These are phyloP conservation scores for Danaus melanippus DNA, from an alignment of 1,140 invertebrate genomes.

Conservation along the genomic window DNA sequence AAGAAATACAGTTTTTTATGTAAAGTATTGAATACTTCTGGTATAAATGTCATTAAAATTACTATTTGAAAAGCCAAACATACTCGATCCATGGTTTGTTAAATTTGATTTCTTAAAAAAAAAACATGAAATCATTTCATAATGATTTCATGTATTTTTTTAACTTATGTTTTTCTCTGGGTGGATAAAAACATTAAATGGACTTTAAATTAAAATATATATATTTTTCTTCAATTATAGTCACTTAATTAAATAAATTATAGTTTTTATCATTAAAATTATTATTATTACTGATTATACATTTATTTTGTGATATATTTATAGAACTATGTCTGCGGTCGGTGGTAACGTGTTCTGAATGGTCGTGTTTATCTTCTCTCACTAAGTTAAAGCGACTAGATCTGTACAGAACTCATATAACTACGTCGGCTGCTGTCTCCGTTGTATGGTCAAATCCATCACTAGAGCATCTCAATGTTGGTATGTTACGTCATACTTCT, in stretches of 20 bases:
- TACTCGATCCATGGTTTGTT: too few relatives aligned
- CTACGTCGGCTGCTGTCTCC: constrained; percentile 74
- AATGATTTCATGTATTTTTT: too few relatives aligned
- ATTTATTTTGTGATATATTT: constrained; percentile 19
- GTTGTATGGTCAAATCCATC: constrained; percentile 78
- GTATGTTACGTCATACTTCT: constrained; percentile 49
- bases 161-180: too few relatives aligned
- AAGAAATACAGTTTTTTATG: constrained; percentile 6
- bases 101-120: too few relatives aligned
- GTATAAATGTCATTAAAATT: constrained; percentile 2
- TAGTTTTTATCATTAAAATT: too few relatives aligned
- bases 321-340: constrained; percentile 63
- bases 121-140: too few relatives aligned
- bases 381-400: constrained; percentile 81
- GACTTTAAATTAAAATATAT: too few relatives aligned
- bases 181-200: too few relatives aligned
- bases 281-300: constrained; percentile 11
- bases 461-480: constrained; percentile 82
- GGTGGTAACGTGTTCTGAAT: constrained; percentile 70
- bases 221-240: too few relatives aligned
- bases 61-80: not conserved
- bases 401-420: constrained; percentile 82
- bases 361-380: constrained; percentile 75
- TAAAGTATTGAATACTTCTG: constrained; percentile 3
- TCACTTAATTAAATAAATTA: too few relatives aligned